Percentiles rank a stretch among this genome's conserved stretches.
These are phyloP conservation scores for Paralichthys olivaceus DNA, from an alignment of 2,113 vertebrate genomes.

Conservation along the genomic window DNA sequence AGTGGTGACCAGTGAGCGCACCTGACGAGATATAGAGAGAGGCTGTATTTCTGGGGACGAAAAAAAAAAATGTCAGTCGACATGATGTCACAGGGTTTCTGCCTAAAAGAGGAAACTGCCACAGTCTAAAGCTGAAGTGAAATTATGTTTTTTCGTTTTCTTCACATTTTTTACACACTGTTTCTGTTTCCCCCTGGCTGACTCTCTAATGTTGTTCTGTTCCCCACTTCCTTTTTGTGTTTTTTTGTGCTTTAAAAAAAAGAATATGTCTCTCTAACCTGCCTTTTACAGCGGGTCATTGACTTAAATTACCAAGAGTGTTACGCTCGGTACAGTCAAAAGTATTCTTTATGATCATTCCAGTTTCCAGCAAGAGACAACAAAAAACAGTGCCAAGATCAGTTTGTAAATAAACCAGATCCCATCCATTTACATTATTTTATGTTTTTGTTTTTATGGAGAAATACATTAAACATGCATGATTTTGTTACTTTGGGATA, in stretches of 20 bases:
- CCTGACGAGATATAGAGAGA: constrained; percentile 38
- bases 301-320: constrained; percentile 68
- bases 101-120: constrained; percentile 78
- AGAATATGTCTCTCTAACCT: constrained; percentile 64
- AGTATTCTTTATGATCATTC: constrained; percentile 78
- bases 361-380: constrained; percentile 77
- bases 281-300: constrained; percentile 67
- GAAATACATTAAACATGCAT: constrained; percentile 82
- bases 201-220: constrained; percentile 56
- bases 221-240: constrained; percentile 40
- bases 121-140: constrained; percentile 69
- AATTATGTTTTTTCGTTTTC: constrained; percentile 28
- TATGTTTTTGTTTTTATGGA: constrained; percentile 67
- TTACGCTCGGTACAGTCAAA: constrained; percentile 64
- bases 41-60: constrained; percentile 33
- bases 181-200: constrained; percentile 55
- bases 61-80: constrained; percentile 23
- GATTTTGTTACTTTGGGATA: constrained; percentile 86
- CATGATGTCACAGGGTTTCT: constrained; percentile 72
- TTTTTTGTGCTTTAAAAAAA: constrained; percentile 60
- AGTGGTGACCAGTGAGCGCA: constrained; percentile 51
- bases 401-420: constrained; percentile 83
- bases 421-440: constrained; percentile 56
- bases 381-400: constrained; percentile 83
- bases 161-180: constrained; percentile 56